Conservation (phyloP, 2,113 vertebrate genomes). For the Nothocercus nigrocapillus region DNA sequence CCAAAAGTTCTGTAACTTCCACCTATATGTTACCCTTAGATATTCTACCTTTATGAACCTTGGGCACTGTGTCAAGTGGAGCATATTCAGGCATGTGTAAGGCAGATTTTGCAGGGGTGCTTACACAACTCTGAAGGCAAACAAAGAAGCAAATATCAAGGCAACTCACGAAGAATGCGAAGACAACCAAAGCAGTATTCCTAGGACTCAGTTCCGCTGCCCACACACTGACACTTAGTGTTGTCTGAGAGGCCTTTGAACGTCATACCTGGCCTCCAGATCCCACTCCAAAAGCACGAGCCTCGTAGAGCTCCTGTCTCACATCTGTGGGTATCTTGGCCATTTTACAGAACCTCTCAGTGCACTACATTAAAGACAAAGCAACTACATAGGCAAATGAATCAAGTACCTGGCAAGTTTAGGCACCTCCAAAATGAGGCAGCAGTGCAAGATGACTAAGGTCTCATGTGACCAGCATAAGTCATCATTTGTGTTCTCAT, state of each 20-base stretch:
- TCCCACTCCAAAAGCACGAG: not conserved
- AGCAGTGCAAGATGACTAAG: not conserved
- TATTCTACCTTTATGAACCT: not conserved
- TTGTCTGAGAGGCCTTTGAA: not conserved
- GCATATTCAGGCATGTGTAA: not conserved
- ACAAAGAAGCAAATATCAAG: not conserved
- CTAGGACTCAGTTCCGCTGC: not conserved
- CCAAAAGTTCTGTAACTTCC: not conserved
- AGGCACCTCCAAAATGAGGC: not conserved
- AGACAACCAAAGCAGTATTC: not conserved
- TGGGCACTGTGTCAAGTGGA: not conserved
- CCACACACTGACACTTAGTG: not conserved
- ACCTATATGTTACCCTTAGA: not conserved
- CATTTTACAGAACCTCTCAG: not conserved
- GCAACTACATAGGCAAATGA: not conserved
- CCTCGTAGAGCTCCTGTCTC: not conserved
- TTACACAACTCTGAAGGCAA: not conserved
- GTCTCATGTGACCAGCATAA: not conserved
- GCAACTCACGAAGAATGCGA: not conserved
- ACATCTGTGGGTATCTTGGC: not conserved
- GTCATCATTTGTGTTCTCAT: not conserved
- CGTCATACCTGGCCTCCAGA: not conserved
- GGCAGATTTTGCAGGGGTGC: not conserved
- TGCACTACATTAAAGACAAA: not conserved
- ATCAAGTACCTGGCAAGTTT: not conserved